Evolutionary conservation across 2,888 invertebrate species (phyloP).

Genomic region (Cinara cedri): DNA sequence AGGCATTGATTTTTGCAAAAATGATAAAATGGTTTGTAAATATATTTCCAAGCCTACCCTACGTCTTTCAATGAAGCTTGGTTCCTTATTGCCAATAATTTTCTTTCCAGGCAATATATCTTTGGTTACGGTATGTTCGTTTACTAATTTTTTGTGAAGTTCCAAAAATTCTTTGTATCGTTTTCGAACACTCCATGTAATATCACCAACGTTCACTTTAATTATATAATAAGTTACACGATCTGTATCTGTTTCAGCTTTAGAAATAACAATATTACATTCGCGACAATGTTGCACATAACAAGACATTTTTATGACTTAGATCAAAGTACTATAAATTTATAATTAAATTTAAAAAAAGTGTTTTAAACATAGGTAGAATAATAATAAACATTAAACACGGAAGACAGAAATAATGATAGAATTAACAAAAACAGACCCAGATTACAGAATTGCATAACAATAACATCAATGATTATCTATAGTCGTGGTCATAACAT

Average conservation of each 20-base stretch:
- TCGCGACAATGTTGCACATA: slow-evolving; percentile 35
- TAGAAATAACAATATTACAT: slow-evolving; percentile 24
- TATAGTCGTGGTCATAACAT: too few relatives aligned
- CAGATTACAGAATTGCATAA: too few relatives aligned
- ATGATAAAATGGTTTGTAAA: slow-evolving; percentile 76
- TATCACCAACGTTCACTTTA: slow-evolving; percentile 71
- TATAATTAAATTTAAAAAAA: too few relatives aligned
- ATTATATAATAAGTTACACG: slow-evolving; percentile 76
- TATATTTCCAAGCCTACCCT: slow-evolving; percentile 81
- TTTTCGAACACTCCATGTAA: slow-evolving; percentile 82
- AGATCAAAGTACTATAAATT: too few relatives aligned
- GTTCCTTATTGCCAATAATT: slow-evolving; percentile 86
- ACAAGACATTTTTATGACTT: slow-evolving; percentile 33
- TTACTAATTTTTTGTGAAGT: slow-evolving; percentile 81
- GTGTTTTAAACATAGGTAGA: too few relatives aligned
- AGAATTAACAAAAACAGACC: too few relatives aligned
- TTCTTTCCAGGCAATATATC: slow-evolving; percentile 92
- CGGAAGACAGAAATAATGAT: too few relatives aligned
- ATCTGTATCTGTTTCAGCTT: slow-evolving; percentile 62
- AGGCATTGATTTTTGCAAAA: slow-evolving; percentile 80
- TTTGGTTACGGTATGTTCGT: slow-evolving; percentile 80
- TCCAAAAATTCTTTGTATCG: slow-evolving; percentile 91
- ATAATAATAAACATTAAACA: too few relatives aligned
- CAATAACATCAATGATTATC: too few relatives aligned
- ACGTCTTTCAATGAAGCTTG: slow-evolving; percentile 84